Evolutionary conservation across 2,888 invertebrate species (phyloP), one percentile per base, ranked within the genome.

Genomic region (Melipona bicolor): DNA sequence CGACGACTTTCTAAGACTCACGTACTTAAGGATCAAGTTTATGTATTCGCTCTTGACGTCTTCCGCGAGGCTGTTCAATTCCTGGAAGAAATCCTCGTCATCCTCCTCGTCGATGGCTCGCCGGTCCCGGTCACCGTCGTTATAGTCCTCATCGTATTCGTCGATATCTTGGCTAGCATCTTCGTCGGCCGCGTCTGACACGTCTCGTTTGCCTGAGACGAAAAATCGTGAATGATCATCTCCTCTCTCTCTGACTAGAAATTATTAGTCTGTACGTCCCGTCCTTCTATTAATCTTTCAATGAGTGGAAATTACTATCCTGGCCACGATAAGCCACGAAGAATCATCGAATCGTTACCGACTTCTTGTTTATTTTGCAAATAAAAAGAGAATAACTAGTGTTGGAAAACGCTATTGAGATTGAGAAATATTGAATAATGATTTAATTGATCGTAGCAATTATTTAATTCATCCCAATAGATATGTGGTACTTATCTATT

Each of bases 91-190:
- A n/a, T 91, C 89, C 6, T 92, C 91, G 77, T 93, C 93, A 62
- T 93, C 93, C 70, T 93, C 91, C 36, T 92, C 92, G 52, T 93
- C 91, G 32, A 91, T 91, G 1, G 88, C 91, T 15, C 91, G 89
- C 6, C 89, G 84, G 49, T 91, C 91, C 52, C 91, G 88, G 69
- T 79, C 83, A 36, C 92, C 90, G 11, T 93, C 90, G 49, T 79
- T 80, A 27, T 87, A 79, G 21, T 86, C 86, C 6, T 84, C 80
- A 9, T 87, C 79, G 24, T 91, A 74, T 6, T 70, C 78, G 6
- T 79, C 85, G 21, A 52, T 86, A 72, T 89, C 85, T 62, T 15
- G 67, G 27, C 27, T 13, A 54, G 19, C 24, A 81, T 84, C 83
- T 49, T 83, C 70, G 15, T 73, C 27, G 21, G 4, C 24, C 19